A percentile compares a stretch with the other conserved stretches of the same genome.
Evolutionary conservation across 2,797 vertebrate species (phyloP).

Genomic region (Girardinus metallicus): DNA sequence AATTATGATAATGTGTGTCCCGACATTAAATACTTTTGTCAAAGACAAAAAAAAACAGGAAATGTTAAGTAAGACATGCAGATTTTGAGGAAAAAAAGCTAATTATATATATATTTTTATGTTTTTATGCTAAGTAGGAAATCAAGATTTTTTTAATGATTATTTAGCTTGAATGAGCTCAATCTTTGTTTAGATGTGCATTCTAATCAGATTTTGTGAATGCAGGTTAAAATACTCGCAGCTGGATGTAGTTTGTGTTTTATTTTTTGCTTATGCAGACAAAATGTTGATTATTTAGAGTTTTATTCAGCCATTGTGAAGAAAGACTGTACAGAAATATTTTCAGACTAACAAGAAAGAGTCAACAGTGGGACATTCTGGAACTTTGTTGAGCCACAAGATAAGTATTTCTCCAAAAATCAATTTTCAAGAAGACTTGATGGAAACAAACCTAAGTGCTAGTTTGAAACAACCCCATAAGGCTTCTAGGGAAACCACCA

Average conservation of each 20-base stretch:
- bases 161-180: constrained; percentile 18
- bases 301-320: not conserved
- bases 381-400: constrained; percentile 73
- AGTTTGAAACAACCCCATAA: constrained; percentile 92
- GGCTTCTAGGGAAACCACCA: constrained; percentile 91
- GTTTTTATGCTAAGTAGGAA: constrained; percentile 29
- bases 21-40: constrained; percentile 90
- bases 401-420: constrained; percentile 76
- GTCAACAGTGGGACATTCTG: constrained; percentile 46
- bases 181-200: constrained; percentile 16
- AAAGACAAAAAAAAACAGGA: constrained; percentile 78
- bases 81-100: constrained; percentile 75
- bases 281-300: constrained; percentile 11
- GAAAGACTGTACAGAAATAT: not conserved
- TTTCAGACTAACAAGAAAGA: constrained; percentile 2
- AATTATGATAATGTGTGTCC: constrained; percentile 94
- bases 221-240: constrained; percentile 8
- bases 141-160: constrained; percentile 36
- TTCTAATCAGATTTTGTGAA: constrained; percentile 3
- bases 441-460: constrained; percentile 93
- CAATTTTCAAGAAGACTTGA: constrained; percentile 96
- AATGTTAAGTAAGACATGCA: constrained; percentile 82
- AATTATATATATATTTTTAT: constrained; percentile 79
- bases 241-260: constrained; percentile 1
- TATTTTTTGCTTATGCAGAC: not conserved